Conservation (phyloP, 1,140 invertebrate genomes). For the Hyphantria cunea region DNA sequence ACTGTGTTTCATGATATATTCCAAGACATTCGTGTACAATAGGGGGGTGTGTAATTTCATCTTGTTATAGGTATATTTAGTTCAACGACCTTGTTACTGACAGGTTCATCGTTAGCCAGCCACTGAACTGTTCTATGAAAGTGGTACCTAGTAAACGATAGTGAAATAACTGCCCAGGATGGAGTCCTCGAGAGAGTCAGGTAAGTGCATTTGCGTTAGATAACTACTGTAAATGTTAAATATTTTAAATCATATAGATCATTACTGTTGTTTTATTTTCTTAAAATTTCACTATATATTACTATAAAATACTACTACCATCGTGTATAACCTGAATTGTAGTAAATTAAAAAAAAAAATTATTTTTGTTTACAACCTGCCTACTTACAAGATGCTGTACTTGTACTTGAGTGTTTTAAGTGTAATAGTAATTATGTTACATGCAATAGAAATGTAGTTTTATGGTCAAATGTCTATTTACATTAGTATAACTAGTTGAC, state of each 20-base stretch:
- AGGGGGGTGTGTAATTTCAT: conserved; percentile 55
- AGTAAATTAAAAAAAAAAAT: too few species aligned
- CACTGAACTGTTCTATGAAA: conserved; percentile 76
- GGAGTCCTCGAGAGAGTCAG: conserved; percentile 78
- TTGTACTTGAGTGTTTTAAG: too few species aligned
- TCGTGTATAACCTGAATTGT: too few species aligned
- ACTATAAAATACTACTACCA: too few species aligned
- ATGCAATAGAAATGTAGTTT: too few species aligned
- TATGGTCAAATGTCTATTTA: too few species aligned
- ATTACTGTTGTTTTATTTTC: neutral
- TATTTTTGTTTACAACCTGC: too few species aligned
- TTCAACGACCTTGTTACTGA: conserved; percentile 82
- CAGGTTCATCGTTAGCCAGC: conserved; percentile 78
- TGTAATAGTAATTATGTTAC: too few species aligned
- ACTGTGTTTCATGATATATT: conserved; percentile 41
- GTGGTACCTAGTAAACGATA: conserved; percentile 64
- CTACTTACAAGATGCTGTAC: too few species aligned
- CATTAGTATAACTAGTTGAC: too few species aligned
- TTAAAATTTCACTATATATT: too few species aligned
- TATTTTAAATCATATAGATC: conserved; percentile 6
- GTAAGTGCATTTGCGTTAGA: conserved; percentile 47
- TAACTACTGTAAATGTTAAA: neutral
- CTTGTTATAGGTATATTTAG: conserved; percentile 77
- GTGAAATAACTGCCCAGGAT: conserved; percentile 63
- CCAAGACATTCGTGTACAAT: conserved; percentile 37